phyloP scores from a whole-genome alignment of 2,888 invertebrate species.

The Latrodectus hesperus region DNA sequence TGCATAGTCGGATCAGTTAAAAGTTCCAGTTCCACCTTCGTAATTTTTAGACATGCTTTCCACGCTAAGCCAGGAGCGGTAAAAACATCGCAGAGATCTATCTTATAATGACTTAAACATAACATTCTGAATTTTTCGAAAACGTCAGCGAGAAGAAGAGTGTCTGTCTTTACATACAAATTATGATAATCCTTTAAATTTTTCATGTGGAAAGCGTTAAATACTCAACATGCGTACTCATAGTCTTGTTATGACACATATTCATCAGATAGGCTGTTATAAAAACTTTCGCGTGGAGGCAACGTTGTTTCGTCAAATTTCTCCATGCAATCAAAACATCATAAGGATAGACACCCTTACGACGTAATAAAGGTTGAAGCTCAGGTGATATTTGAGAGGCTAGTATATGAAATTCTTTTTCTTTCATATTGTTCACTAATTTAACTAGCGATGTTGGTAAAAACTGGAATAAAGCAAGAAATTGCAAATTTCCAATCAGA shows the following conservation, averaged over 20 bases:
- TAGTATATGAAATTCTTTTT: too few species aligned
- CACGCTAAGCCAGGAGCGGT: conserved; percentile 32
- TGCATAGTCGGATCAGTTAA: conserved; percentile 15
- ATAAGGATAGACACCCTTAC: conserved; percentile 31
- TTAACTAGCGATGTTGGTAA: too few species aligned
- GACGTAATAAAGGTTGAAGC: not conserved
- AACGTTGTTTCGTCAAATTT: not conserved
- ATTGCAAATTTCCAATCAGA: too few species aligned
- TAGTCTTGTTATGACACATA: not conserved
- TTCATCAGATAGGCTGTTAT: conserved; percentile 4
- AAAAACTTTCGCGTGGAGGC: not conserved
- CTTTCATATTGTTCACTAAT: too few species aligned
- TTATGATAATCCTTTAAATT: too few species aligned
- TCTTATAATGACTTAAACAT: not conserved
- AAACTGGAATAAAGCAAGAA: too few species aligned
- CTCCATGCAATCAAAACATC: conserved; percentile 16
- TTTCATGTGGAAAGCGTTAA: conserved; percentile 70
- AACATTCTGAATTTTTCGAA: conserved; percentile 10
- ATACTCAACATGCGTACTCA: conserved; percentile 70
- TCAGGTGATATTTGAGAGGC: too few species aligned
- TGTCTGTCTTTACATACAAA: too few species aligned
- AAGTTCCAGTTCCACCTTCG: conserved; percentile 3
- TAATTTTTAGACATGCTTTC: conserved; percentile 1
- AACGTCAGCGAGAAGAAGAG: conserved; percentile 4
- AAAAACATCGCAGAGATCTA: conserved; percentile 53